A percentile compares a stretch with the other conserved stretches of the same genome.
Evolutionary conservation across 1,140 invertebrate species (phyloP).

Genomic region (Dysdera silvatica): DNA sequence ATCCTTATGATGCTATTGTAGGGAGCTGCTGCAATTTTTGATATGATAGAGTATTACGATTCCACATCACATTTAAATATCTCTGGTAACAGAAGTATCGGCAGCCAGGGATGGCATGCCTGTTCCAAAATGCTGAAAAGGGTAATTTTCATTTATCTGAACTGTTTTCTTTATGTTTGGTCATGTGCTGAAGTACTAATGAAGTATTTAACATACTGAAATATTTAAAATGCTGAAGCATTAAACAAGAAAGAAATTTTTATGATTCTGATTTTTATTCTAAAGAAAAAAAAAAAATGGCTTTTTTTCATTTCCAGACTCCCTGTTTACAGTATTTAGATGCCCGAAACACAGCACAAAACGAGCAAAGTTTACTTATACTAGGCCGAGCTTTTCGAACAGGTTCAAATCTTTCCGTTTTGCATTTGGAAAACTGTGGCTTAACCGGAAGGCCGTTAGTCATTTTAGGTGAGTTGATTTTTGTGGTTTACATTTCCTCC

Average conservation of each 20-base stretch:
- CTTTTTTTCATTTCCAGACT: constrained; percentile 48
- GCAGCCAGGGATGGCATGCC: constrained; percentile 67
- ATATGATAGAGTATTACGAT: constrained; percentile 87
- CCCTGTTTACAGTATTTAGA: constrained; percentile 63
- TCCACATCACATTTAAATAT: constrained; percentile 68
- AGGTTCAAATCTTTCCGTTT: constrained; percentile 56
- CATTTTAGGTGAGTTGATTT: constrained; percentile 59
- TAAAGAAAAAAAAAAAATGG: neutral
- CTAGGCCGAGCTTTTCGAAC: constrained; percentile 59
- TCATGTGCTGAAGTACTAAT: too few species aligned
- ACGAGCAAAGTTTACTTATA: constrained; percentile 60
- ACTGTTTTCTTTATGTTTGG: too few species aligned
- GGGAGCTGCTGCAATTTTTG: constrained; percentile 64
- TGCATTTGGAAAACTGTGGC: constrained; percentile 65
- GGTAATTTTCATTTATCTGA: too few species aligned
- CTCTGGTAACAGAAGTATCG: constrained; percentile 62
- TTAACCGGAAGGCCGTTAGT: constrained; percentile 57
- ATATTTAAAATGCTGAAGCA: too few species aligned
- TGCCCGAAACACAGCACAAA: constrained; percentile 57
- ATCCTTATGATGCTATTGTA: constrained; percentile 34
- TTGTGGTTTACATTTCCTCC: too few species aligned
- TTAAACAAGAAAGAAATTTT: too few species aligned
- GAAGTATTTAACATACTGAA: too few species aligned
- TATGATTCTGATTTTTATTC: too few species aligned
- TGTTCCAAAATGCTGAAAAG: constrained; percentile 71